These are phyloP conservation scores for Chrysolina oricalcia DNA, from an alignment of 2,888 invertebrate species.

Conservation along the genomic window DNA sequence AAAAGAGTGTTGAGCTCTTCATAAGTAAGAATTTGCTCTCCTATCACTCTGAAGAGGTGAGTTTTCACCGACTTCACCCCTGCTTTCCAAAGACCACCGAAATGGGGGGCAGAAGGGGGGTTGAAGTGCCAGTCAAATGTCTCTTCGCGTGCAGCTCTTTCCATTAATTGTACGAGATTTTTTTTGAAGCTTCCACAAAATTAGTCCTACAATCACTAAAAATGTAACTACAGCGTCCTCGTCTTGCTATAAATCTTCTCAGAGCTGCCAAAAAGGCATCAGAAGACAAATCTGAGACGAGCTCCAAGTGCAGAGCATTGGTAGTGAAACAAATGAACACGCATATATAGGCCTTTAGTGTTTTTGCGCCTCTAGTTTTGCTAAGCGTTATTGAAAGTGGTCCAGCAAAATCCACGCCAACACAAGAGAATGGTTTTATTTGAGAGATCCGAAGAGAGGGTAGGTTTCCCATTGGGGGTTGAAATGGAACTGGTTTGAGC, in stretches of 20 bases:
- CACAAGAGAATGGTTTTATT: constrained; percentile 45
- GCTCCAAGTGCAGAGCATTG: constrained; percentile 61
- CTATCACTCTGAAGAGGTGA: too few species aligned
- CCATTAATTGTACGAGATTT: background rate
- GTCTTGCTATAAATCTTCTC: constrained; percentile 28
- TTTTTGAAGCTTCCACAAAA: constrained; percentile 42
- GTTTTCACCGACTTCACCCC: constrained; percentile 60
- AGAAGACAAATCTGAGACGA: constrained; percentile 54
- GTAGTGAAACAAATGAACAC: constrained; percentile 57
- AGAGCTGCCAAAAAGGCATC: constrained; percentile 54
- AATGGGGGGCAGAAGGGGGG: constrained; percentile 60
- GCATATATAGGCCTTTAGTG: constrained; percentile 44
- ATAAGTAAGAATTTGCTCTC: too few species aligned
- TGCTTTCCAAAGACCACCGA: constrained; percentile 64
- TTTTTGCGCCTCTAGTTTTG: constrained; percentile 47
- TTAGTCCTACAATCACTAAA: constrained; percentile 43
- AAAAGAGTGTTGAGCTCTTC: too few species aligned
- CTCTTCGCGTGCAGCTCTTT: background rate
- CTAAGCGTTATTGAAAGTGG: constrained; percentile 37
- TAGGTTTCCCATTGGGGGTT: constrained; percentile 59
- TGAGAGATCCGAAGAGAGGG: constrained; percentile 50
- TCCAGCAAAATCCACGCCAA: constrained; percentile 46
- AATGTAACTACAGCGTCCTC: constrained; percentile 32
- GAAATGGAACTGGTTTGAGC: constrained; percentile 43
- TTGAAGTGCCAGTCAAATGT: constrained; percentile 52